A percentile compares a stretch with the other conserved stretches of the same genome.
Evolutionary conservation across 2,888 invertebrate species (phyloP).

Genomic region (Cetonia aurata): DNA sequence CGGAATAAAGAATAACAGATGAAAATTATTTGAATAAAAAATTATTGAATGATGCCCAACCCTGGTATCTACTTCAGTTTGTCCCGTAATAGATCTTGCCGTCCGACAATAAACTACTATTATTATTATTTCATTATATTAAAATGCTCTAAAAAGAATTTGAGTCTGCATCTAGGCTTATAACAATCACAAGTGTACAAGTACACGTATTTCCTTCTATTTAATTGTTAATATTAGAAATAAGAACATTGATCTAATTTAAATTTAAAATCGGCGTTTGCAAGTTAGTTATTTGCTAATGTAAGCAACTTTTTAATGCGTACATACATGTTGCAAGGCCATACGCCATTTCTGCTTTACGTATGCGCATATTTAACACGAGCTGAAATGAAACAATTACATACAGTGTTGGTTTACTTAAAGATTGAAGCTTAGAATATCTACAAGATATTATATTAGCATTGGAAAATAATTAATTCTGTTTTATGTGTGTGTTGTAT

Average conservation of each 20-base stretch:
- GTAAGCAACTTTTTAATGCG: not conserved
- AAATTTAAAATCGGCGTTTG: not conserved
- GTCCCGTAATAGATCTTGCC: too few species aligned
- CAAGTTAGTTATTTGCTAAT: not conserved
- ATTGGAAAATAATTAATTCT: too few species aligned
- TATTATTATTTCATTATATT: too few species aligned
- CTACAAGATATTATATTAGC: too few species aligned
- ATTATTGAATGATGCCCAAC: too few species aligned
- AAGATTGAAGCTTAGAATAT: not conserved
- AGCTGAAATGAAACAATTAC: not conserved
- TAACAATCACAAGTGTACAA: not conserved
- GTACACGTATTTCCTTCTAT: not conserved
- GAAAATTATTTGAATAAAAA: too few species aligned
- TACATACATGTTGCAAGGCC: not conserved
- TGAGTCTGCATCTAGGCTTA: too few species aligned
- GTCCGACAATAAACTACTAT: too few species aligned
- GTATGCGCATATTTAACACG: not conserved
- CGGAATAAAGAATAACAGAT: too few species aligned
- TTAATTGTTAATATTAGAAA: not conserved
- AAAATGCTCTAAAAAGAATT: too few species aligned
- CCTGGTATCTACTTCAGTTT: too few species aligned
- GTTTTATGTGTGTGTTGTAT: too few species aligned
- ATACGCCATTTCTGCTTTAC: not conserved
- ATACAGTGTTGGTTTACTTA: not conserved
- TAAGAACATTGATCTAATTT: conserved; percentile 9